These are phyloP conservation scores for Odocoileus hemionus DNA, from an alignment of 2,113 vertebrate genomes.

Conservation along the genomic window DNA sequence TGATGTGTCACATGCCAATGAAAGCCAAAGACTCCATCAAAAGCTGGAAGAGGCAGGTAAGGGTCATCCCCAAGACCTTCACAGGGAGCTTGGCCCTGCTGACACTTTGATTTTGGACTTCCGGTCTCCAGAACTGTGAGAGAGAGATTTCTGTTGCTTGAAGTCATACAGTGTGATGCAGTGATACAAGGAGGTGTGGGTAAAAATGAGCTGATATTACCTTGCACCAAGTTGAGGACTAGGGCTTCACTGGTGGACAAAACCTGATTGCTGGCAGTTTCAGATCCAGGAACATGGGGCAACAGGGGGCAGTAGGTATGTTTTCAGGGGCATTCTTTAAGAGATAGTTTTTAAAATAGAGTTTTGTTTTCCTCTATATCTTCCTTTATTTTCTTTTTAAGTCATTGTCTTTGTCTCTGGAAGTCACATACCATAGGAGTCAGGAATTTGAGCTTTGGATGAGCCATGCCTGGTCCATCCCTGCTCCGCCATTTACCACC, in stretches of 20 bases:
- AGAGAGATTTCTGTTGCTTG: rapidly evolving
- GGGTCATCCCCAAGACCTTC: not conserved
- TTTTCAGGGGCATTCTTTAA: not conserved
- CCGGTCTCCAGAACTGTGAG: not conserved
- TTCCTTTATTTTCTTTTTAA: not conserved
- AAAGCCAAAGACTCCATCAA: not conserved
- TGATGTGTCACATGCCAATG: rapidly evolving
- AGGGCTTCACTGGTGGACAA: not conserved
- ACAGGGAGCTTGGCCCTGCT: not conserved
- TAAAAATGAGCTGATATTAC: no score
- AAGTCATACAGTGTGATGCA: not conserved
- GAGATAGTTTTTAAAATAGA: not conserved
- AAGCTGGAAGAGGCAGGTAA: not conserved
- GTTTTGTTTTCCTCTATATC: not conserved
- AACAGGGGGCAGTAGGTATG: rapidly evolving
- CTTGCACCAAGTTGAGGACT: not conserved
- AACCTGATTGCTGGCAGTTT: rapidly evolving
- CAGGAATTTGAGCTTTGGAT: not conserved
- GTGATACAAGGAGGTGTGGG: no score
- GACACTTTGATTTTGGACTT: not conserved
- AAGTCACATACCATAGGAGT: not conserved
- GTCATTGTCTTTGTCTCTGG: not conserved
- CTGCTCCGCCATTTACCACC: not conserved
- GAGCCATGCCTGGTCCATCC: rapidly evolving
- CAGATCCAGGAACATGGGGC: not conserved